Percentiles rank a stretch among this genome's conserved stretches.
Evolutionary conservation across 1,140 invertebrate genomes (phyloP).

Genomic region (Micrasema longulum): DNA sequence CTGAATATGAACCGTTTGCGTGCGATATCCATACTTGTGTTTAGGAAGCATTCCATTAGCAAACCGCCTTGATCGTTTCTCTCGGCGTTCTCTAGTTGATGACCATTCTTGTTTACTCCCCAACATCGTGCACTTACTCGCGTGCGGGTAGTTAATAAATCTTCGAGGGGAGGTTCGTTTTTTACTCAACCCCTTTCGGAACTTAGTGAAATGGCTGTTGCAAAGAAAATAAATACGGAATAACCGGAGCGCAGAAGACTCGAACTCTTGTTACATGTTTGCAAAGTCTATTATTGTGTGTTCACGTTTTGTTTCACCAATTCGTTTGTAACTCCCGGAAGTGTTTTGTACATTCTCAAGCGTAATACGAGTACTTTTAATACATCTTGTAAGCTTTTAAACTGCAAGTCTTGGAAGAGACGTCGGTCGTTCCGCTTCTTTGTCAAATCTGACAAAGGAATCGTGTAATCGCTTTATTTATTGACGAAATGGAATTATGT

Average conservation of each 20-base stretch:
- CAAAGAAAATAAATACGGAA: constrained; percentile 33
- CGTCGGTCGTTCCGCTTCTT: no score
- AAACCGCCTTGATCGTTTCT: constrained; percentile 19
- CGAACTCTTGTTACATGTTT: constrained; percentile 24
- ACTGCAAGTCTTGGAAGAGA: neutral
- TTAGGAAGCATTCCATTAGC: constrained; percentile 20
- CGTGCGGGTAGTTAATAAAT: constrained; percentile 43
- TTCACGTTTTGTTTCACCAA: constrained; percentile 22
- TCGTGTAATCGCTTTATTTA: no score
- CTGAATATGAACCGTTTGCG: neutral
- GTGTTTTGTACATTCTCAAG: constrained; percentile 24
- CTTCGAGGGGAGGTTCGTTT: constrained; percentile 25
- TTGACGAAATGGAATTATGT: no score
- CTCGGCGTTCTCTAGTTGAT: constrained; percentile 19
- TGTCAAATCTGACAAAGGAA: no score
- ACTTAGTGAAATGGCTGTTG: constrained; percentile 33
- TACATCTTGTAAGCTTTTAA: constrained; percentile 19
- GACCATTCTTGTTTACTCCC: constrained; percentile 32
- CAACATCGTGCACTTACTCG: constrained; percentile 29
- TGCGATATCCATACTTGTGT: neutral
- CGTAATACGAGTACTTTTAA: constrained; percentile 3
- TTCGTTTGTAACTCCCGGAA: constrained; percentile 9
- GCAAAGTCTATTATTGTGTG: constrained; percentile 26
- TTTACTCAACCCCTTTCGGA: constrained; percentile 20
- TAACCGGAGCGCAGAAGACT: constrained; percentile 10